These are phyloP conservation scores for Seira ritae DNA, from an alignment of 2,888 invertebrate genomes.

Conservation along the genomic window DNA sequence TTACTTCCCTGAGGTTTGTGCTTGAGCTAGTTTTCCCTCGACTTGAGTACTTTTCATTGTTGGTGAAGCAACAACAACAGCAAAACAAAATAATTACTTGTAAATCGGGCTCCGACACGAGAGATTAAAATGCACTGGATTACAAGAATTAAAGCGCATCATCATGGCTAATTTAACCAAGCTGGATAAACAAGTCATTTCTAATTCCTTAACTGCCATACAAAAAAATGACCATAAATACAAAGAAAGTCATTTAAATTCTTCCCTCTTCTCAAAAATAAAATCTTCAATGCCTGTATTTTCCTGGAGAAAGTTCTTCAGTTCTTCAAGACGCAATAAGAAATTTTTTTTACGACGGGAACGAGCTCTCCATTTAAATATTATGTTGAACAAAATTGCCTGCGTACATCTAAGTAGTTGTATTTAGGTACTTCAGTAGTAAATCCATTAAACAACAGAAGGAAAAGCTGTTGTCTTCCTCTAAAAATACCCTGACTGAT, in stretches of 20 bases:
- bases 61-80: neutral
- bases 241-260: no score
- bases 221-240: neutral
- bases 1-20: slow-evolving; percentile 23
- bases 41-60: neutral
- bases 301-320: neutral
- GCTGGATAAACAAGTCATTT: slow-evolving; percentile 1
- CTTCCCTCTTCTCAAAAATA: neutral
- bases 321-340: neutral
- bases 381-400: neutral
- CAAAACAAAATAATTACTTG: slow-evolving; percentile 3
- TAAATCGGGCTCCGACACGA: neutral
- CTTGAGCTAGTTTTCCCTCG: no score
- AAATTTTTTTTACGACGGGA: neutral
- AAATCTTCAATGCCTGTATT: neutral
- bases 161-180: neutral
- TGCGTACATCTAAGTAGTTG: no score
- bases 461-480: no score
- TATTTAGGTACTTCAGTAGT: no score
- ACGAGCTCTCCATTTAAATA: slow-evolving; percentile 12
- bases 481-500: no score
- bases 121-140: slow-evolving; percentile 1
- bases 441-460: no score
- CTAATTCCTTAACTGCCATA: neutral
- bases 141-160: neutral